Percentiles rank a stretch among this genome's conserved stretches.
These are phyloP conservation scores for Boloria euphrosyne DNA, from an alignment of 2,888 invertebrate genomes.

Conservation along the genomic window DNA sequence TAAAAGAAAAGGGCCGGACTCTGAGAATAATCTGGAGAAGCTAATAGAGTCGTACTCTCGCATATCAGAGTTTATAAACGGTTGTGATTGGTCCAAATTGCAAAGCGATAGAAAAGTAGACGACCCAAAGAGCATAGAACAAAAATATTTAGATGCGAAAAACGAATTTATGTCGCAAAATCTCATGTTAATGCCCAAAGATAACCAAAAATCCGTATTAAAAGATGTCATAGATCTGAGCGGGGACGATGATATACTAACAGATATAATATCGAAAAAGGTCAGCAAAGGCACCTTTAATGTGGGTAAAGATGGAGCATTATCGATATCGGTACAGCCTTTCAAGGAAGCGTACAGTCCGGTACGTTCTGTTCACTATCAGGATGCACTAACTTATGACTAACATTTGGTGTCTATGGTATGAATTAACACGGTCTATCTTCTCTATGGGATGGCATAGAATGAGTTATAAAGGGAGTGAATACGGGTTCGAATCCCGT, in stretches of 20 bases:
- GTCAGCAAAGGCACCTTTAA: conserved; percentile 66
- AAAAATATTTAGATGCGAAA: conserved; percentile 75
- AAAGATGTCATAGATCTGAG: conserved; percentile 73
- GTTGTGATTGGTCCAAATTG: conserved; percentile 74
- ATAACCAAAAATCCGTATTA: conserved; percentile 57
- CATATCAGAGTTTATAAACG: conserved; percentile 76
- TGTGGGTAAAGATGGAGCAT: conserved; percentile 71
- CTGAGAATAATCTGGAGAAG: conserved; percentile 69
- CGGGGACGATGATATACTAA: conserved; percentile 63
- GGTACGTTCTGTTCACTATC: conserved; percentile 60
- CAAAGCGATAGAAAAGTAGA: conserved; percentile 59
- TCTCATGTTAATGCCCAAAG: conserved; percentile 72
- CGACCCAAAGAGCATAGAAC: conserved; percentile 67
- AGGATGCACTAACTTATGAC: conserved; percentile 41
- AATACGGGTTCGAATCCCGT: conserved; percentile 4
- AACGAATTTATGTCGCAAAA: conserved; percentile 78
- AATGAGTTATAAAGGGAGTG: neutral
- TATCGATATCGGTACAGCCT: conserved; percentile 73
- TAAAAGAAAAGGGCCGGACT: conserved; percentile 54
- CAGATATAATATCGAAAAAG: conserved; percentile 65
- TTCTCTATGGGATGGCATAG: conserved; percentile 6
- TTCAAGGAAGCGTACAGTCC: conserved; percentile 56
- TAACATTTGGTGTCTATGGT: conserved; percentile 39
- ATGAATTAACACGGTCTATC: conserved; percentile 29
- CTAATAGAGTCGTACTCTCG: conserved; percentile 75